phyloP scores from a whole-genome alignment of 2,113 vertebrate species.

The Ictalurus furcatus region DNA sequence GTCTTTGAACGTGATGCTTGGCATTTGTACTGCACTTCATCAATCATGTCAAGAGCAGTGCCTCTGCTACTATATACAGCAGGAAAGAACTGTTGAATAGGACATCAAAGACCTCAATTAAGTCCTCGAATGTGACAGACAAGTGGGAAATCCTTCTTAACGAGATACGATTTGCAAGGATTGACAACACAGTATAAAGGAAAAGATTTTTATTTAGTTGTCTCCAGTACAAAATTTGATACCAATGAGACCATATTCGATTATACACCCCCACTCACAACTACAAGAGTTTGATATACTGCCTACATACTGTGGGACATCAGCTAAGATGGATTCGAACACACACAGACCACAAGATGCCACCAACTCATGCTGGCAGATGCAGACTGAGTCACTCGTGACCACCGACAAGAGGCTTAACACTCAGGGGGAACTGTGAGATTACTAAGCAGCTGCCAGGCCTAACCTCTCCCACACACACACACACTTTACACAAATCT shows the following conservation, averaged over 20 bases:
- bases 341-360: slow-evolving; percentile 42
- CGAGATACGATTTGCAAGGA: not conserved
- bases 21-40: not conserved
- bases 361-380: slow-evolving; percentile 49
- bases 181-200: not conserved
- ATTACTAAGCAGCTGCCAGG: slow-evolving; percentile 51
- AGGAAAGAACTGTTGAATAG: not conserved
- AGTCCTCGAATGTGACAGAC: not conserved
- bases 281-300: slow-evolving; percentile 15
- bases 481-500: slow-evolving; percentile 2
- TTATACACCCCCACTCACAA: slow-evolving; percentile 19
- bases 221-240: not conserved
- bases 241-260: not conserved
- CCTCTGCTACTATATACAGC: not conserved
- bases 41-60: slow-evolving; percentile 10
- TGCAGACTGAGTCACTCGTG: slow-evolving; percentile 49
- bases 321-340: not conserved
- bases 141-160: not conserved
- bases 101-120: not conserved
- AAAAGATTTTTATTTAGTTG: not conserved
- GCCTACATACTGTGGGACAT: slow-evolving; percentile 36
- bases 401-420: slow-evolving; percentile 45
- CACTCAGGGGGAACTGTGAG: slow-evolving; percentile 41
- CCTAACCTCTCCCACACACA: not conserved
- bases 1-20: not conserved